A percentile compares a stretch with the other conserved stretches of the same genome.
These are phyloP conservation scores for Bombus balteatus DNA, from an alignment of 1,140 invertebrate genomes.

Conservation along the genomic window DNA sequence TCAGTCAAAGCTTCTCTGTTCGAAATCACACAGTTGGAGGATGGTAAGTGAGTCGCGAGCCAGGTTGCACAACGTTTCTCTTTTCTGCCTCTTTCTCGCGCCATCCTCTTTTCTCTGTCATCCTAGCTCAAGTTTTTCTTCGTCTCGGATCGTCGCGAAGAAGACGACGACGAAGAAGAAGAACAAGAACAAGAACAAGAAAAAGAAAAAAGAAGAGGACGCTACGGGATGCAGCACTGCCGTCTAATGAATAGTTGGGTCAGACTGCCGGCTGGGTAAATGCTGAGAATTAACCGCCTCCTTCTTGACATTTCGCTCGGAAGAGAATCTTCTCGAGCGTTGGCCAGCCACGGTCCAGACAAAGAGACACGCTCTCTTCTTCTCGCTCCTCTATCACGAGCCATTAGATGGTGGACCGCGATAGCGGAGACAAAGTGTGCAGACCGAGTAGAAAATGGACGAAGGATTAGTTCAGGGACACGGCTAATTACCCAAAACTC, in stretches of 20 bases:
- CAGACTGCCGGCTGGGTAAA: slow-evolving; percentile 70
- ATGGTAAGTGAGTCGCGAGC: slow-evolving; percentile 61
- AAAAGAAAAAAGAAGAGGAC: slow-evolving; percentile 50
- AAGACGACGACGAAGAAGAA: background rate
- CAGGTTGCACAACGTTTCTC: slow-evolving; percentile 58
- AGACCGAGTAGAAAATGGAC: slow-evolving; percentile 39
- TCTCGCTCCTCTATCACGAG: slow-evolving; percentile 41
- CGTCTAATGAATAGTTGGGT: slow-evolving; percentile 78
- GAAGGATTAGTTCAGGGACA: slow-evolving; percentile 38
- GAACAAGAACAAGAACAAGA: background rate
- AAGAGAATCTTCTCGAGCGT: slow-evolving; percentile 54
- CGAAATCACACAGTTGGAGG: background rate
- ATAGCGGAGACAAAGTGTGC: slow-evolving; percentile 50
- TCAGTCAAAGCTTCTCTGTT: slow-evolving; percentile 29
- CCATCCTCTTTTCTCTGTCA: background rate
- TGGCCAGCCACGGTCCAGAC: background rate
- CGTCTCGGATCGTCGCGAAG: slow-evolving; percentile 26
- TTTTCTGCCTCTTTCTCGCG: background rate
- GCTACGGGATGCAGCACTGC: slow-evolving; percentile 69
- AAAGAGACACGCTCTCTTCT: slow-evolving; percentile 29
- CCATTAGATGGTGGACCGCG: slow-evolving; percentile 36
- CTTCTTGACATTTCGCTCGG: slow-evolving; percentile 76
- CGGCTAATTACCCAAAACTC: slow-evolving; percentile 55
- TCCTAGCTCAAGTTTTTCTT: slow-evolving; percentile 17
- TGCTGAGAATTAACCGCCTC: slow-evolving; percentile 75